phyloP scores from a whole-genome alignment of 2,797 vertebrate species.

The Myotis myotis region DNA sequence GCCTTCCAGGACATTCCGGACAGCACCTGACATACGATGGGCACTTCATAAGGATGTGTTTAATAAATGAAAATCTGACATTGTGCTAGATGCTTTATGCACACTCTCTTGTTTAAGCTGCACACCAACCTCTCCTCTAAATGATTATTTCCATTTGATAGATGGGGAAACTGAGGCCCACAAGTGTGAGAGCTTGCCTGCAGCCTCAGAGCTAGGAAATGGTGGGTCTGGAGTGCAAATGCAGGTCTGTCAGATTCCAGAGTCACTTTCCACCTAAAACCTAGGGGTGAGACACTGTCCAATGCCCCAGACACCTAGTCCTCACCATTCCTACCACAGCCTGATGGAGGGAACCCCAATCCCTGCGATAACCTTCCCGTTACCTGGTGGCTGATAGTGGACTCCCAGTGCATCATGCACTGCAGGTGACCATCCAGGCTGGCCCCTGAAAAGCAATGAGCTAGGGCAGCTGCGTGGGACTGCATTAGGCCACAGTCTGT shows the following conservation, averaged over 20 bases:
- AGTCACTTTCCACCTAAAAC: not conserved
- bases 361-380: fast-evolving
- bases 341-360: not conserved
- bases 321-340: not conserved
- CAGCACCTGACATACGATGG: not conserved
- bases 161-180: not conserved
- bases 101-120: not conserved
- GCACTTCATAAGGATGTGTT: not conserved
- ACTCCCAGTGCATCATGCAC: slow-evolving; percentile 92
- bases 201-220: not conserved
- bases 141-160: not conserved
- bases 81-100: fast-evolving
- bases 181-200: not conserved
- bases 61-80: not conserved
- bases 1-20: not conserved
- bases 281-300: not conserved
- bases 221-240: not conserved
- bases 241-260: not conserved
- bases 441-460: slow-evolving; percentile 93
- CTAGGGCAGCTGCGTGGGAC: slow-evolving; percentile 92
- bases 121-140: not conserved
- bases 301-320: not conserved
- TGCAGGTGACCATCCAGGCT: slow-evolving; percentile 92
- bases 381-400: slow-evolving; percentile 96
- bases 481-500: slow-evolving; percentile 91